A percentile compares a stretch with the other conserved stretches of the same genome.
Evolutionary conservation across 1,140 invertebrate genomes (phyloP).

Genomic region (Pantala flavescens): DNA sequence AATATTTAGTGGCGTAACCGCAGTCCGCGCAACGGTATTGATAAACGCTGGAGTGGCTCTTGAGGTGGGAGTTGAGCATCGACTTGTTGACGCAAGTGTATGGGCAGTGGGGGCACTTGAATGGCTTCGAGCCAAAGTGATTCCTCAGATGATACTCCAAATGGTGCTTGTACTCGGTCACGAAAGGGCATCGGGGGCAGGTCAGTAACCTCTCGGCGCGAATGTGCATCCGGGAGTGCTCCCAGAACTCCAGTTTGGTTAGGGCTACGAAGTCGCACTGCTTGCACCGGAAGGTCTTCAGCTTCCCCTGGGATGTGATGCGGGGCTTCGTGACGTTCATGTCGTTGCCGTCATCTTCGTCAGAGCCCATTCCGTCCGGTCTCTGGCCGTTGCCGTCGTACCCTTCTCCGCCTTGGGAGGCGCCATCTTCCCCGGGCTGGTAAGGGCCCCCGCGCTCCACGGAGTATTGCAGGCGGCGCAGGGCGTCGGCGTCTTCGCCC

Average conservation of each 20-base stretch:
- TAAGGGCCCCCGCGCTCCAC: not conserved
- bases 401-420: not conserved
- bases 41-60: constrained; percentile 94
- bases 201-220: constrained; percentile 82
- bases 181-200: constrained; percentile 89
- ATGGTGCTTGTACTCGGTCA: constrained; percentile 98
- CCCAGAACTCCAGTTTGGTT: constrained; percentile 89
- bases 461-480: not conserved
- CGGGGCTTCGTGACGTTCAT: not conserved
- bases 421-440: not conserved
- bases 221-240: constrained; percentile 82
- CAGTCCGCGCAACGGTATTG: constrained; percentile 93
- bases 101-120: constrained; percentile 83
- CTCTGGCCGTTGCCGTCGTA: not conserved
- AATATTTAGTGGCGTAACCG: constrained; percentile 96
- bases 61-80: constrained; percentile 97
- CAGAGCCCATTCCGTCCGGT: not conserved
- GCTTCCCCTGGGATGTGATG: constrained; percentile 32
- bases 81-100: constrained; percentile 98
- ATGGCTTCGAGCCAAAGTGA: constrained; percentile 92
- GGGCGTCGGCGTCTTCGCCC: not conserved
- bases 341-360: not conserved
- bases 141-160: constrained; percentile 94
- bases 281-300: constrained; percentile 86
- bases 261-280: constrained; percentile 75